These are phyloP conservation scores for Hippocampus barbouri DNA, from an alignment of 2,113 vertebrate genomes.

Conservation along the genomic window DNA sequence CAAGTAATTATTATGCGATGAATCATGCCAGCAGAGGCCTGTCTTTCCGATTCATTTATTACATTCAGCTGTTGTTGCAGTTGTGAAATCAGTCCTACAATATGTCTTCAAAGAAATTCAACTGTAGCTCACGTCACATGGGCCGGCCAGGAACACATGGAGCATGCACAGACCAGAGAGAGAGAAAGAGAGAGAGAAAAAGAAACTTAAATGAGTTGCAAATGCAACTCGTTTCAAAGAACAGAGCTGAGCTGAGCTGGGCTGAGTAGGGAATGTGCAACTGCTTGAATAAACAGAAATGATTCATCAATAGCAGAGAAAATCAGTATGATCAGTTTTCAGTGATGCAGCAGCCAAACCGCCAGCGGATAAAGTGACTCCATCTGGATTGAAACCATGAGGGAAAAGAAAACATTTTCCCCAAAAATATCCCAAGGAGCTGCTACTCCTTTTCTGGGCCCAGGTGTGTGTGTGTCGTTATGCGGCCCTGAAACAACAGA, in stretches of 20 bases:
- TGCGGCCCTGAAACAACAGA: slow-evolving; percentile 65
- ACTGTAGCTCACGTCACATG: slow-evolving; percentile 27
- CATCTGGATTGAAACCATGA: slow-evolving; percentile 55
- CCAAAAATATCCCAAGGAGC: slow-evolving; percentile 46
- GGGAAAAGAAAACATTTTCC: slow-evolving; percentile 47
- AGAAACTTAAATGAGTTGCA: slow-evolving; percentile 19
- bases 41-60: slow-evolving; percentile 32
- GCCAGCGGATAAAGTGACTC: slow-evolving; percentile 58
- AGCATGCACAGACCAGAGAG: background rate
- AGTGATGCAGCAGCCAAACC: slow-evolving; percentile 62
- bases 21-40: slow-evolving; percentile 12
- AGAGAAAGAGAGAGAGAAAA: background rate
- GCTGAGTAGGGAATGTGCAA: slow-evolving; percentile 8
- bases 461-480: slow-evolving; percentile 58
- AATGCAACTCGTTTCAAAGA: slow-evolving; percentile 21
- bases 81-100: slow-evolving; percentile 17
- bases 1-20: slow-evolving; percentile 15
- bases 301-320: slow-evolving; percentile 52
- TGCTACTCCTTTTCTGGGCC: slow-evolving; percentile 25
- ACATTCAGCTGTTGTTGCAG: slow-evolving; percentile 35
- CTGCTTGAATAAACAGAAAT: slow-evolving; percentile 47
- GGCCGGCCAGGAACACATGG: slow-evolving; percentile 14
- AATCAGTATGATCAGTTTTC: slow-evolving; percentile 60
- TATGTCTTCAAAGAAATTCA: slow-evolving; percentile 34
- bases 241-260: slow-evolving; percentile 4